phyloP scores from a whole-genome alignment of 1,140 invertebrate genomes.

The Orius laevigatus region DNA sequence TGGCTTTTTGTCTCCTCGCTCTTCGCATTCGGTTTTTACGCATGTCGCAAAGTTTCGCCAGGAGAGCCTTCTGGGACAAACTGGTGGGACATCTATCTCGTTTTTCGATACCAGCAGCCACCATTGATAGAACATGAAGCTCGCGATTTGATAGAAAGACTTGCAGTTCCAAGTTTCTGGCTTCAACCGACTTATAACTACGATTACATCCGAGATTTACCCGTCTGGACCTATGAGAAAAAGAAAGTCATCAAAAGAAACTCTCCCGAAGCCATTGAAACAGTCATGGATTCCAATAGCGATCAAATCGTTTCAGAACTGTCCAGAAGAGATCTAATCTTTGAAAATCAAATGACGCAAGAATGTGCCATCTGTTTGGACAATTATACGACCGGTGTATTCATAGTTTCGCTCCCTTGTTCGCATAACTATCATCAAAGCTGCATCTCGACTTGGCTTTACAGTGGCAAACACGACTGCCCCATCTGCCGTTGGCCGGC shows the following conservation, averaged over 20 bases:
- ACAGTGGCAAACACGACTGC: slow-evolving; percentile 35
- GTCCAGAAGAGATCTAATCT: slow-evolving; percentile 6
- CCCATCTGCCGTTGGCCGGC: slow-evolving; percentile 38
- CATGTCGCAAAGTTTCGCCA: too few relatives aligned
- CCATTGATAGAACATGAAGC: too few relatives aligned
- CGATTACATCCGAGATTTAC: slow-evolving; percentile 36
- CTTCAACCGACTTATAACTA: slow-evolving; percentile 27
- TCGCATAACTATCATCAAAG: slow-evolving; percentile 35
- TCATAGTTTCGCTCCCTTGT: slow-evolving; percentile 35
- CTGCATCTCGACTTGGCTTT: slow-evolving; percentile 35
- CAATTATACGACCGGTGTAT: slow-evolving; percentile 25
- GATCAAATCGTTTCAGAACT: slow-evolving; percentile 1
- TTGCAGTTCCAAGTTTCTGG: slow-evolving; percentile 33
- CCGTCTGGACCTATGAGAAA: slow-evolving; percentile 27
- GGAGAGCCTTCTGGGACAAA: too few relatives aligned
- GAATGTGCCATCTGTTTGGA: slow-evolving; percentile 41
- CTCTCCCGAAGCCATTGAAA: slow-evolving; percentile 9
- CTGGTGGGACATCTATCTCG: too few relatives aligned
- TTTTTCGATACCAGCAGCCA: too few relatives aligned
- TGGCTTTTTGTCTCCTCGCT: slow-evolving; percentile 10
- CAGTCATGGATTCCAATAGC: slow-evolving; percentile 2
- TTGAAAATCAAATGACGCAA: slow-evolving; percentile 13
- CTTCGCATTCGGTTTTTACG: slow-evolving; percentile 3
- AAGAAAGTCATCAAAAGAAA: slow-evolving; percentile 1
- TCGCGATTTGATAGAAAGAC: slow-evolving; percentile 25